These are phyloP conservation scores for Amiota mariae DNA, from an alignment of 2,888 invertebrate genomes.

Conservation along the genomic window DNA sequence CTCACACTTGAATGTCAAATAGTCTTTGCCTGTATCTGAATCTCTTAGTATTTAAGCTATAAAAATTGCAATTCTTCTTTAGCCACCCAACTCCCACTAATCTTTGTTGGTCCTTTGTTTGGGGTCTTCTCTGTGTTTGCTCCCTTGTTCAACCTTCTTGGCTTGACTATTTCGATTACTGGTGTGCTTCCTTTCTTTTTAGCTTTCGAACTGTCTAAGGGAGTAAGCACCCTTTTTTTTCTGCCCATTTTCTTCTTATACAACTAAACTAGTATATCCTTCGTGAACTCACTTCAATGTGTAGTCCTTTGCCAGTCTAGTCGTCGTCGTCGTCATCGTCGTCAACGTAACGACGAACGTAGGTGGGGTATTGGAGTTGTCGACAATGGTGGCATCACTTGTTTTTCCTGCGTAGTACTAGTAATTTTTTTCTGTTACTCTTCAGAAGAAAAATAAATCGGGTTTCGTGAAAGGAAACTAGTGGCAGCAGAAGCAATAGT, in stretches of 20 bases:
- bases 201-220: constrained; percentile 1
- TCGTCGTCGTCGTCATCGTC: not conserved
- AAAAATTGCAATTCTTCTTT: constrained; percentile 60
- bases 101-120: not conserved
- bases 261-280: too few species aligned
- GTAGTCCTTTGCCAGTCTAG: not conserved
- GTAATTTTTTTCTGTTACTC: constrained; percentile 53
- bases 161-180: not conserved
- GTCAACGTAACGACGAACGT: not conserved
- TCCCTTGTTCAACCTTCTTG: not conserved
- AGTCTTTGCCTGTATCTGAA: constrained; percentile 62
- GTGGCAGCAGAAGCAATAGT: not conserved
- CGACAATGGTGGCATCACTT: not conserved
- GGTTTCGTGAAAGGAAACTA: not conserved
- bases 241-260: not conserved
- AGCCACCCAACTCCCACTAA: too few species aligned
- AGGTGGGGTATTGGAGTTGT: constrained; percentile 3
- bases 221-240: constrained; percentile 3
- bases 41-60: constrained; percentile 55
- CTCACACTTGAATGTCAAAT: constrained; percentile 57
- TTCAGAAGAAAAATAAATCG: not conserved
- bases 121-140: not conserved
- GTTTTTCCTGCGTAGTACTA: constrained; percentile 31
- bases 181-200: not conserved
- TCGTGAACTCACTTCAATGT: too few species aligned